A percentile compares a stretch with the other conserved stretches of the same genome.
These are phyloP conservation scores for Trogon surrucura DNA, from an alignment of 2,113 vertebrate species.

Conservation along the genomic window DNA sequence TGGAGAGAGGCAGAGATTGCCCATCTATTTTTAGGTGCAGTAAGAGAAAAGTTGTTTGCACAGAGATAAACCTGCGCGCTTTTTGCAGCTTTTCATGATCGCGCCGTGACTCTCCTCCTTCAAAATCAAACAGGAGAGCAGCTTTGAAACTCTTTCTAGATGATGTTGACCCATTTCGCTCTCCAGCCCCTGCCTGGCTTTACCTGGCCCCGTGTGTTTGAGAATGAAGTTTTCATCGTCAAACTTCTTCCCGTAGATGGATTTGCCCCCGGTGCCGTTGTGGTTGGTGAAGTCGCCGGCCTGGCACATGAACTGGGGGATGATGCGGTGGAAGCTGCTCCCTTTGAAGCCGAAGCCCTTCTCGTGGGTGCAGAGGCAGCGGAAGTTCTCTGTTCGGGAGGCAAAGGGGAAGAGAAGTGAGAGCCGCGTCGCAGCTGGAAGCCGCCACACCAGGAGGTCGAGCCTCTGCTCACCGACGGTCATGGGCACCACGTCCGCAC, in stretches of 20 bases:
- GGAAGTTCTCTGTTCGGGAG: constrained; percentile 86
- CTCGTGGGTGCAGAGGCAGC: constrained; percentile 95
- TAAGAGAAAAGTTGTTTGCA: background rate
- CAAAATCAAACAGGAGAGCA: background rate
- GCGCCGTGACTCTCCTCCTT: background rate
- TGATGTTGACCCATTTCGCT: background rate
- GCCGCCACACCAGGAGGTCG: fast-evolving
- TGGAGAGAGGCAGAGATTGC: background rate
- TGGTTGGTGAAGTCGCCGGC: constrained; percentile 98
- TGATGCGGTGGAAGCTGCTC: constrained; percentile 94
- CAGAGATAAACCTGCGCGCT: background rate
- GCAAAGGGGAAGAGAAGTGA: background rate
- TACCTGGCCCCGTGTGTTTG: constrained; percentile 93
- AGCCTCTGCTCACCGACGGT: constrained; percentile 81
- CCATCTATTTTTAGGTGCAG: background rate
- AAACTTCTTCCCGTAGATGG: constrained; percentile 95
- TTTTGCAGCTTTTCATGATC: background rate
- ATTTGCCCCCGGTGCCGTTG: constrained; percentile 95
- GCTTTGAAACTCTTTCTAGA: background rate
- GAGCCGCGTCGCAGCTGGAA: background rate
- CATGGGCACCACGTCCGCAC: constrained; percentile 95
- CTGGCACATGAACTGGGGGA: constrained; percentile 99
- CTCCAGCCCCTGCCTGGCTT: background rate
- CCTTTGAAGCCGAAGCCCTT: constrained; percentile 97
- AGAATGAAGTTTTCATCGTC: constrained; percentile 98